Evolutionary conservation across 2,113 vertebrate genomes (phyloP), one percentile per base, ranked within the genome.

Genomic region (Recurvirostra avosetta): DNA sequence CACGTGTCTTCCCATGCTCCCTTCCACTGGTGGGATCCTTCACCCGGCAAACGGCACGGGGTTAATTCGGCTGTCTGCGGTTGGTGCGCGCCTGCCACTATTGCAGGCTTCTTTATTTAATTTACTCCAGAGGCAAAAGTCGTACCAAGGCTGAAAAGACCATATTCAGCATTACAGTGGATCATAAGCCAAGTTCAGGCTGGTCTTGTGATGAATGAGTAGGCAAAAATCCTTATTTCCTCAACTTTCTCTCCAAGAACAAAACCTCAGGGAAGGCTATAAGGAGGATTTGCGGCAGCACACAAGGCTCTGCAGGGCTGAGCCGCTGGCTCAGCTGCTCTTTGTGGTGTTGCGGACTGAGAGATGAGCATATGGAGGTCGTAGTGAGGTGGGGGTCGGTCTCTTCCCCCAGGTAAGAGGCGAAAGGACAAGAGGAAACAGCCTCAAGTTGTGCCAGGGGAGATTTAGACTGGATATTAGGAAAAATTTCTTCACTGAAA

Each of bases 141-240:
- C 0, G 0, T 41, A 59, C 30, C 25, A 4, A 52, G 50, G 61
- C 92, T 92, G 70, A 52, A 82, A 95, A 94, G n/a, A 61, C 49
- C 63, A 17, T 63, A 82, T 74, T 93, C 86, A 93, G 74, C 94
- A 80, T 88, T 49, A 66, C 34, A 30, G 63, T 22, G 50, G 74
- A 34, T 71, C n/a, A 29, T 21, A 32, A 94, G 94, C 84, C 89
- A 83, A 92, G 80, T 70, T 41, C 94, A 85, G 59, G 26, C 67
- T 55, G 41, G 40, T 89, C 96, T 92, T 91, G 77, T 94, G 91
- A 96, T 1, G 18, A 88, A 23, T 94, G 91, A 96, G 79, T 92
- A 88, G 90, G 89, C 94, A 96, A 96, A 97, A 97, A 87, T 87
- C 49, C 21, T 76, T 23, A 8, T 65, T 89, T 91, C 38, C 23